These are phyloP conservation scores for Benitochromis conjunctus DNA, from an alignment of 2,113 vertebrate genomes.

Conservation along the genomic window DNA sequence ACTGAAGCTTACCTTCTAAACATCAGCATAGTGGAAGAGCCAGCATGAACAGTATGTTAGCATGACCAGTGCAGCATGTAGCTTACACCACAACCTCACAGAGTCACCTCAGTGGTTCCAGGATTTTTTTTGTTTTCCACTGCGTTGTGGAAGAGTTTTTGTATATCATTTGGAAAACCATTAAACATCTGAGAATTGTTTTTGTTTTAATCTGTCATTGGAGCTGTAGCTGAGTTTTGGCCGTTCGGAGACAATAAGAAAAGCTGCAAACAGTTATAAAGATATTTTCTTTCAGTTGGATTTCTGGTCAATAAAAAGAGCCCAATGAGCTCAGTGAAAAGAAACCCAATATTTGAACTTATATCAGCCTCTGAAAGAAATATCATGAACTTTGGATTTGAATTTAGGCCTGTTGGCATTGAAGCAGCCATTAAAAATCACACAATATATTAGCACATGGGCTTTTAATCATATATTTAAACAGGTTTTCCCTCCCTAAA, in stretches of 20 bases:
- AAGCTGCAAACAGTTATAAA: background rate
- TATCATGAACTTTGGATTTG: background rate
- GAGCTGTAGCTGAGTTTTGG: background rate
- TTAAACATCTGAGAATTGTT: background rate
- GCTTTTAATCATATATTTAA: background rate
- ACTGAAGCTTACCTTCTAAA: background rate
- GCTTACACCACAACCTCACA: background rate
- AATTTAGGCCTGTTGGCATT: background rate
- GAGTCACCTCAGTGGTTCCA: background rate
- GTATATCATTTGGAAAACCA: background rate
- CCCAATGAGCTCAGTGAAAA: background rate
- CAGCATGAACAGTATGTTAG: too few relatives aligned
- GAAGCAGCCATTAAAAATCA: background rate
- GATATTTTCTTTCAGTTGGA: background rate
- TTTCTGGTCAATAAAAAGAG: background rate
- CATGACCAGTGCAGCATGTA: background rate
- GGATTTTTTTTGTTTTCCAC: background rate
- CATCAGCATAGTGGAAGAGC: background rate
- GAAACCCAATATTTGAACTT: background rate
- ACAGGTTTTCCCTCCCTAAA: background rate
- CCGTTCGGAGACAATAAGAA: background rate
- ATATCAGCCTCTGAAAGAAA: background rate
- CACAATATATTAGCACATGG: accelerated
- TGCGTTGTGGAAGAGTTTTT: background rate
- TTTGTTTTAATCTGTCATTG: background rate